phyloP scores from a whole-genome alignment of 2,888 invertebrate species.

The Chrysopilus asiliformis region DNA sequence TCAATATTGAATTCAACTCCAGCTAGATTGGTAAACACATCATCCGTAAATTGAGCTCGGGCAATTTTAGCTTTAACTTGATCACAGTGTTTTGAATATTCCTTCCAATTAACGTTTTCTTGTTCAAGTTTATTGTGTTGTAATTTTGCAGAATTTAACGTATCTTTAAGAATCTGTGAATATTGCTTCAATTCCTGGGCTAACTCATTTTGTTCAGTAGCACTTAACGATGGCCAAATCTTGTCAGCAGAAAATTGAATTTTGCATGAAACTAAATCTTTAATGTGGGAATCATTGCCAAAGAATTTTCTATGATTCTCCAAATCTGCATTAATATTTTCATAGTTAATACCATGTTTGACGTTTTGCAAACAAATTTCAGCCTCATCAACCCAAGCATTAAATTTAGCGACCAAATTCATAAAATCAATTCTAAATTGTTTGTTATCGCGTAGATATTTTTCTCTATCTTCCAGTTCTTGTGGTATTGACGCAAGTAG shows the following conservation, averaged over 20 bases:
- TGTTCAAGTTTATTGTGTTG: conserved; percentile 68
- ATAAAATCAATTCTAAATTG: conserved; percentile 64
- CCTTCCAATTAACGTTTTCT: conserved; percentile 72
- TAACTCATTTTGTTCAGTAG: conserved; percentile 69
- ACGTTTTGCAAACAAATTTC: conserved; percentile 61
- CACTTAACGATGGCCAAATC: conserved; percentile 73
- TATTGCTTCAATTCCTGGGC: conserved; percentile 69
- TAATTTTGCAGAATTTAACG: conserved; percentile 68
- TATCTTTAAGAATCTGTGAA: conserved; percentile 68
- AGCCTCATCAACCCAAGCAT: conserved; percentile 73
- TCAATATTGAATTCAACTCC: conserved; percentile 73
- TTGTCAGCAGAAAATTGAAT: conserved; percentile 76
- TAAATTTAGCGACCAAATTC: conserved; percentile 60
- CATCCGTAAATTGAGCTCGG: conserved; percentile 62
- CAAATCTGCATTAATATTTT: conserved; percentile 65
- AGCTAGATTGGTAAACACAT: conserved; percentile 64
- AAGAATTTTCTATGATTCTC: conserved; percentile 83
- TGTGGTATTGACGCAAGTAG: conserved; percentile 62
- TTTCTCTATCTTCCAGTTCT: conserved; percentile 66
- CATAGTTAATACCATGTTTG: conserved; percentile 78
- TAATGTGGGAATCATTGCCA: conserved; percentile 60
- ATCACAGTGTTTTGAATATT: conserved; percentile 64
- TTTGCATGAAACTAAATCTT: conserved; percentile 64
- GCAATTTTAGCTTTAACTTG: conserved; percentile 62
- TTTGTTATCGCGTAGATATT: conserved; percentile 66